Conservation (phyloP, 2,797 vertebrate genomes). For the Platyrinchus mystaceus region DNA sequence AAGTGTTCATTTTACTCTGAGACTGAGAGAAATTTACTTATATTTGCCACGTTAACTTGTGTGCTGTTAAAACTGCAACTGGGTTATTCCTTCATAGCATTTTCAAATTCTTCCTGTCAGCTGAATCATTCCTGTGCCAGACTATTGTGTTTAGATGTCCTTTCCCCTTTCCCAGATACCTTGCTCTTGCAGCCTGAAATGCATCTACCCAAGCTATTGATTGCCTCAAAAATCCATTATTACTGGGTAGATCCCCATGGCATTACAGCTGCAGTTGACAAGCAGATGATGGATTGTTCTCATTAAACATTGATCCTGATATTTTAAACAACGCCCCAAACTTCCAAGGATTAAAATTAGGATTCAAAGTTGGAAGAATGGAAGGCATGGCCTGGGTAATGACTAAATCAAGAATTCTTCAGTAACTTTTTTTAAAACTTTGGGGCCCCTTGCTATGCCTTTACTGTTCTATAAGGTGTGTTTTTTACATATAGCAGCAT, state of each 20-base stretch:
- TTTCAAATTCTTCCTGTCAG: neutral
- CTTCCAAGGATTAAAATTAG: neutral
- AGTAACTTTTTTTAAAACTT: neutral
- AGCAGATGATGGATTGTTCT: neutral
- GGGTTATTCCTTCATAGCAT: neutral
- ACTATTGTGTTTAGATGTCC: neutral
- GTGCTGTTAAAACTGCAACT: neutral
- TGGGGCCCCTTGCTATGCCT: neutral
- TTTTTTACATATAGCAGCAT: neutral
- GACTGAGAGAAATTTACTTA: neutral
- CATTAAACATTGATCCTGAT: neutral
- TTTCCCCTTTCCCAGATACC: neutral
- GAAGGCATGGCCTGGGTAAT: neutral
- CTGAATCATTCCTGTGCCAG: neutral
- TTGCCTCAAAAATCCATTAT: constrained; percentile 2
- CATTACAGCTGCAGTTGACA: neutral
- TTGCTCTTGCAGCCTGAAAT: neutral
- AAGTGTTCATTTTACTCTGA: neutral
- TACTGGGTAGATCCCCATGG: neutral
- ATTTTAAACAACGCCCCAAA: neutral
- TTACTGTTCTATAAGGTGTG: neutral
- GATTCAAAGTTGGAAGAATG: neutral
- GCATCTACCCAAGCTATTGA: neutral
- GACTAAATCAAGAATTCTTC: neutral
- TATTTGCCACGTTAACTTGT: neutral